phyloP scores from a whole-genome alignment of 2,113 vertebrate genomes.

The Ameiurus melas region DNA sequence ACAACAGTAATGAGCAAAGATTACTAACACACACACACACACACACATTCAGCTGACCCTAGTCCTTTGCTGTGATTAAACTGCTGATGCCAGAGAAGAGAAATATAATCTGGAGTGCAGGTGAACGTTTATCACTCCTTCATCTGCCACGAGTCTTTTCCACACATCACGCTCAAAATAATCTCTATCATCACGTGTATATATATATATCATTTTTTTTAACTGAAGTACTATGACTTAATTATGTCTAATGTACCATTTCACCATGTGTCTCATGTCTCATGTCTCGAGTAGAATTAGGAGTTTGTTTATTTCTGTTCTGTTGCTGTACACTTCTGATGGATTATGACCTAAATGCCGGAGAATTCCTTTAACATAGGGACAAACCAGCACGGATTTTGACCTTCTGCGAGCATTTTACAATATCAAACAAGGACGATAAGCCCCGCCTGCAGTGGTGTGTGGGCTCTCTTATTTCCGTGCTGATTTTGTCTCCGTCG shows the following conservation, averaged over 20 bases:
- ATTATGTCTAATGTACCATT: neutral
- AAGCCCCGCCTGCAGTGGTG: neutral
- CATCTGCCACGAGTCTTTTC: neutral
- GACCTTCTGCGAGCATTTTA: too few species aligned
- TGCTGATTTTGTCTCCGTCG: slow-evolving; percentile 13
- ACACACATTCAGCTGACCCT: neutral
- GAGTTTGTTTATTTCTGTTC: neutral
- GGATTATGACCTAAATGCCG: neutral
- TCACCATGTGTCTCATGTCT: neutral
- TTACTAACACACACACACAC: slow-evolving; percentile 1
- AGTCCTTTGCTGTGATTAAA: slow-evolving; percentile 19
- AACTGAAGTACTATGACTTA: neutral
- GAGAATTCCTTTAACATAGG: neutral
- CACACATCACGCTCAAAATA: too few species aligned
- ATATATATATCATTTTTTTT: too few species aligned
- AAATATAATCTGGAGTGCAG: neutral
- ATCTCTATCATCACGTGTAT: neutral
- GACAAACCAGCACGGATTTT: neutral
- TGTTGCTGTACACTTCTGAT: neutral
- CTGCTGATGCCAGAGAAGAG: neutral
- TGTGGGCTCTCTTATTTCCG: neutral
- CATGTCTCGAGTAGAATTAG: neutral
- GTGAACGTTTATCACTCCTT: neutral
- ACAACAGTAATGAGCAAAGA: neutral
- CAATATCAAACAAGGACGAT: neutral